Conservation (phyloP, 2,113 vertebrate genomes). For the Perca flavescens region DNA sequence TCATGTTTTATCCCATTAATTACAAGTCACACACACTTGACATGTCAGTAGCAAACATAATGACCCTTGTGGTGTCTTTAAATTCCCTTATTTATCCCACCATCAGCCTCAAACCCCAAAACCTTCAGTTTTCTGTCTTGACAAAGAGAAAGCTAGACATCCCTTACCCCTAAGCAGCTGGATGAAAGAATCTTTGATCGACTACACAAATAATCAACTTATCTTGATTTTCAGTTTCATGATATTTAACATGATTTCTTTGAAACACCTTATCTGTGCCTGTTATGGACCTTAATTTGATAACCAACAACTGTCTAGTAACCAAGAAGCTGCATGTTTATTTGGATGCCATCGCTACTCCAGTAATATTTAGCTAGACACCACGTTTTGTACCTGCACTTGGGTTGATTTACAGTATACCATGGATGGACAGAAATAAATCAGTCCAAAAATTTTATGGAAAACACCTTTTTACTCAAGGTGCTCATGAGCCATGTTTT, state of each 20-base stretch:
- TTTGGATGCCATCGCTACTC: background rate
- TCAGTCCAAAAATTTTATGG: background rate
- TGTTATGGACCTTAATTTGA: background rate
- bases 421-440: background rate
- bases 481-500: background rate
- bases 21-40: background rate
- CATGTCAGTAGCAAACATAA: background rate
- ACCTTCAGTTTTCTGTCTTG: background rate
- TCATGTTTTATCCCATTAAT: background rate
- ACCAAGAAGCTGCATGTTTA: background rate
- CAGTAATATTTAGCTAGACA: background rate
- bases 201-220: background rate
- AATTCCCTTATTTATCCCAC: background rate
- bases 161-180: background rate
- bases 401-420: background rate
- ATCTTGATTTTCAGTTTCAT: background rate
- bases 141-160: background rate
- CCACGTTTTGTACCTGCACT: background rate
- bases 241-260: background rate
- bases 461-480: background rate
- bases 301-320: background rate
- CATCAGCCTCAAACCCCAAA: too few species aligned
- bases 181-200: background rate
- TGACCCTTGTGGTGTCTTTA: background rate
- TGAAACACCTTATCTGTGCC: background rate